Evolutionary conservation across 2,888 invertebrate species (phyloP).

Genomic region (Drosophila formosana): DNA sequence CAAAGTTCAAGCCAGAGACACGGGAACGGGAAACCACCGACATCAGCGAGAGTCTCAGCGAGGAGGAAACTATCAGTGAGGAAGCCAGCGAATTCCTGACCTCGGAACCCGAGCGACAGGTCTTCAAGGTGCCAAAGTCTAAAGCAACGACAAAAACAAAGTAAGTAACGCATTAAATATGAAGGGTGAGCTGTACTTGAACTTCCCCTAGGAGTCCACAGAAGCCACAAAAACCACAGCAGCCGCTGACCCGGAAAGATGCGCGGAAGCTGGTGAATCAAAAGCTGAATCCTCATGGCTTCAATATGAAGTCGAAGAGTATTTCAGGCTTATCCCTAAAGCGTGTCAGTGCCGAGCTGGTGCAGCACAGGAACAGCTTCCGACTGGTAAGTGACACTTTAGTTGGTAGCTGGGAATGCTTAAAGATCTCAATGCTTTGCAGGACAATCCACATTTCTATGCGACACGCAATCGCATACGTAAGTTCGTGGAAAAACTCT

Average conservation of each 20-base stretch:
- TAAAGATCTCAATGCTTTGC: neutral
- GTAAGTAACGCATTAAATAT: conserved; percentile 30
- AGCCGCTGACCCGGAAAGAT: conserved; percentile 65
- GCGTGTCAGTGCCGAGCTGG: conserved; percentile 55
- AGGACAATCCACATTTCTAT: conserved; percentile 79
- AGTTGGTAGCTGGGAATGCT: neutral
- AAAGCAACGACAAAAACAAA: conserved; percentile 33
- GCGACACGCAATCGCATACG: conserved; percentile 80
- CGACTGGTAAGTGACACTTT: conserved; percentile 60
- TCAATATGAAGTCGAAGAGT: conserved; percentile 58
- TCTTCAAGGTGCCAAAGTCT: conserved; percentile 16
- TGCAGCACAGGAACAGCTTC: conserved; percentile 64
- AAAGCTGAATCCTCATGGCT: conserved; percentile 61
- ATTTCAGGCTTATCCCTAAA: conserved; percentile 60
- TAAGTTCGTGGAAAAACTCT: conserved; percentile 79
- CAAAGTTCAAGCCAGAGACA: conserved; percentile 10
- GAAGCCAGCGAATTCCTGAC: conserved; percentile 36
- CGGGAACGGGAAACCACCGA: conserved; percentile 69
- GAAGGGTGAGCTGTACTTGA: neutral
- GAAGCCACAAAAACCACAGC: conserved; percentile 39
- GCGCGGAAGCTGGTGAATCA: conserved; percentile 62
- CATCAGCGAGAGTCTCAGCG: conserved; percentile 73
- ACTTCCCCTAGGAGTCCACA: conserved; percentile 19
- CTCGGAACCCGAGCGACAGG: conserved; percentile 45
- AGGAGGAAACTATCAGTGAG: conserved; percentile 49